Conservation (phyloP, 2,797 vertebrate genomes). For the Peromyscus eremicus region DNA sequence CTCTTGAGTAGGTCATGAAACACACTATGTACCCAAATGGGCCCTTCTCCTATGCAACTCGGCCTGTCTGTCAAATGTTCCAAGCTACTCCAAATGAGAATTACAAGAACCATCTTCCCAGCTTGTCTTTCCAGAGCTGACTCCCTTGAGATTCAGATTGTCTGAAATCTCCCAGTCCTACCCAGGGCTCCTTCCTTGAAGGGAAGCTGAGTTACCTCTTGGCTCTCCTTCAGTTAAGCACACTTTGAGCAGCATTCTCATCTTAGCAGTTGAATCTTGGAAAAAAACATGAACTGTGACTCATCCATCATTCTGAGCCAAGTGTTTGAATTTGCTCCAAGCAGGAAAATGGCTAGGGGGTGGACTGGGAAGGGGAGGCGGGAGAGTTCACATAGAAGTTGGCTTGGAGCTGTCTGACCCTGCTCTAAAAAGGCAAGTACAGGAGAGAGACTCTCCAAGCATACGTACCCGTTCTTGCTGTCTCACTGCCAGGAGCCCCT, state of each 20-base stretch:
- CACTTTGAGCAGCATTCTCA: constrained; percentile 51
- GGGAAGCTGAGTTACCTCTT: constrained; percentile 39
- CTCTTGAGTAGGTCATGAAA: not conserved
- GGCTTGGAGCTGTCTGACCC: not conserved
- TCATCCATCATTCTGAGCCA: constrained; percentile 73
- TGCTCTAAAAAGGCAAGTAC: constrained; percentile 74
- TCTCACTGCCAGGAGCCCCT: constrained; percentile 82
- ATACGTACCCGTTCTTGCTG: constrained; percentile 71
- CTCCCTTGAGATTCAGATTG: not conserved
- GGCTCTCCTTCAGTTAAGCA: constrained; percentile 35
- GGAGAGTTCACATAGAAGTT: not conserved
- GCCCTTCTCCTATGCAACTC: not conserved
- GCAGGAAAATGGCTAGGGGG: constrained; percentile 56
- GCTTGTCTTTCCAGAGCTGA: constrained; percentile 20
- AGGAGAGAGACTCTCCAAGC: constrained; percentile 76
- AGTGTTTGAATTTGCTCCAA: constrained; percentile 69
- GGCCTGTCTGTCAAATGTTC: not conserved
- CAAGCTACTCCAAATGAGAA: not conserved
- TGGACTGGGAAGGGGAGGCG: not conserved
- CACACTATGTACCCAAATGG: not conserved
- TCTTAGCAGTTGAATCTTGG: constrained; percentile 64
- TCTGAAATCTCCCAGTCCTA: constrained; percentile 32
- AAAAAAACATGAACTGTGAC: constrained; percentile 49
- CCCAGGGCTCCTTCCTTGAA: constrained; percentile 8
- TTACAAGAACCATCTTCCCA: not conserved